These are phyloP conservation scores for Geothlypis trichas DNA, from an alignment of 2,113 vertebrate genomes.

Conservation along the genomic window DNA sequence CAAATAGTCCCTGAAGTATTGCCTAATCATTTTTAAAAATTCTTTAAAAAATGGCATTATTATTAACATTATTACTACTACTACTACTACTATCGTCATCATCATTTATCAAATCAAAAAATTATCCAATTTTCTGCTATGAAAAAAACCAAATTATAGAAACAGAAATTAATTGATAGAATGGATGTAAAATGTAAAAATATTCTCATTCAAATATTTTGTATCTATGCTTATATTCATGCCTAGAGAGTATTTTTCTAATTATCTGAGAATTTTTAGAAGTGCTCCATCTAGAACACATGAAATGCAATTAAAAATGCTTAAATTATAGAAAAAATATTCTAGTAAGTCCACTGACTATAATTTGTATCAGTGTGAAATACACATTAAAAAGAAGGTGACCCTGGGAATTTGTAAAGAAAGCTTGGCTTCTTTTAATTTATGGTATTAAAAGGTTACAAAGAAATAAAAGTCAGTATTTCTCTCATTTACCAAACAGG, in stretches of 20 bases:
- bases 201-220: background rate
- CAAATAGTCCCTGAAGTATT: background rate
- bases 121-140: background rate
- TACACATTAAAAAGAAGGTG: background rate
- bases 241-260: background rate
- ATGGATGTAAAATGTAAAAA: background rate
- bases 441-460: background rate
- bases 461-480: background rate
- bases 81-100: background rate
- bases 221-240: background rate
- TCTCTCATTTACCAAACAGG: background rate
- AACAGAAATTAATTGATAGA: slow-evolving; percentile 20
- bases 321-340: background rate
- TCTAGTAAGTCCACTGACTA: background rate
- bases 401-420: background rate
- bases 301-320: background rate
- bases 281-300: background rate
- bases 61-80: background rate
- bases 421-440: background rate
- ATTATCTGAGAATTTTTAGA: background rate
- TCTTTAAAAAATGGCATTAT: background rate
- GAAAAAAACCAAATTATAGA: background rate
- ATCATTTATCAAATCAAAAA: background rate
- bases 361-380: background rate
- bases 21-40: background rate